Evolutionary conservation across 2,888 invertebrate genomes (phyloP), one percentile per base, ranked within the genome.

Genomic region (Drosophila conformis): DNA sequence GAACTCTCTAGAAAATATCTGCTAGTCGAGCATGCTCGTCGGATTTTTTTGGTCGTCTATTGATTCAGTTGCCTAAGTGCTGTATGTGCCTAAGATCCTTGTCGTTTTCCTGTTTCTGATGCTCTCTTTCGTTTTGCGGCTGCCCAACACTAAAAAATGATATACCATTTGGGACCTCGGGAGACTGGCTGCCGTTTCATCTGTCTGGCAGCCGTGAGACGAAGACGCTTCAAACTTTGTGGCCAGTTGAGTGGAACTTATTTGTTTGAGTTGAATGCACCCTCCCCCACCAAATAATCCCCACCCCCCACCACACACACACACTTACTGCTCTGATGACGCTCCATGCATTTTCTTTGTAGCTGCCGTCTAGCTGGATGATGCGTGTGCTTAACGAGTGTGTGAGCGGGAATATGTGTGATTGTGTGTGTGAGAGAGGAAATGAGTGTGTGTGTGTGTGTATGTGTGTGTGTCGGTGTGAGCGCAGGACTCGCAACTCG

Each of bases 101-200:
- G 77, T 52, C 63, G 52, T 67, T 62, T 58, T 63, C 57, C 76
- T 60, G 13, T 46, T 53, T 69, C 62, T 60, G 63, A 73, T 70
- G 71, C 70, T 71, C 58, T 62, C 65, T 62, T 78, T 77, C 69
- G 71, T 62, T 68, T 64, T 87, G 73, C 74, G 73, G 84, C 65
- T 81, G 73, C 69, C 70, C 83, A 76, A 78, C 69, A 86, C 83
- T 74, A 75, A 80, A 82, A 87, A 81, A 88, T 88, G 71, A 84
- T 84, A 86, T 80, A 54, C 18, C 29, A 38, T 56, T 15, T 38
- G n/a, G n/a, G n/a, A 46, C 25, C 21, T 8, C 15, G 8, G 56
- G 4, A 38, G 38, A 29, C n/a, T 8, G n/a, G 38, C 86, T 76
- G 87, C 69, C 68, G 69, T 63, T 65, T 69, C 76, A 69, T 69